phyloP scores from a whole-genome alignment of 1,140 invertebrate genomes.

The Cydia splendana region DNA sequence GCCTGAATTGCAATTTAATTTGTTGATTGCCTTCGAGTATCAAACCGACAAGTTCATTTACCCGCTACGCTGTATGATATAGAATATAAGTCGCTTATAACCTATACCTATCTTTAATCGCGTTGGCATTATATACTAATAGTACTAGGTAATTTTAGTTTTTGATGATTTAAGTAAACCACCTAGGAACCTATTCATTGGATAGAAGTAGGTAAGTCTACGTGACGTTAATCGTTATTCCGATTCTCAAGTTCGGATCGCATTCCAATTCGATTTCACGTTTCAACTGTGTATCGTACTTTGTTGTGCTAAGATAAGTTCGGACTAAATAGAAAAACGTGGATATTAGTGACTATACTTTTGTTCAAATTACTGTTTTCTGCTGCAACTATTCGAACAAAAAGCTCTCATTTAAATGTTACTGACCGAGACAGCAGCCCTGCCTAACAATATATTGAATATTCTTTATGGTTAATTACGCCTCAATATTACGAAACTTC shows the following conservation, averaged over 20 bases:
- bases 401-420: not conserved
- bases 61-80: not conserved
- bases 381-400: not conserved
- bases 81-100: not conserved
- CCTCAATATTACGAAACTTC: not conserved
- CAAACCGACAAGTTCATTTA: constrained; percentile 1
- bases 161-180: no score
- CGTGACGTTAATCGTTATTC: no score
- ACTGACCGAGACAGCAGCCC: not conserved
- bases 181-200: no score
- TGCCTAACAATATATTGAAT: not conserved
- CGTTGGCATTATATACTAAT: not conserved
- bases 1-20: constrained; percentile 14
- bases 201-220: no score
- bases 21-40: constrained; percentile 15
- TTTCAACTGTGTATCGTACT: no score
- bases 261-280: no score
- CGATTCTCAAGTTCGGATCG: no score
- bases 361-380: no score
- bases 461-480: not conserved
- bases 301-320: no score
- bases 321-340: no score
- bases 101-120: not conserved
- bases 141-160: no score
- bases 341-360: no score